Conservation (phyloP, 2,888 invertebrate species). For the Anorthoa munda region DNA sequence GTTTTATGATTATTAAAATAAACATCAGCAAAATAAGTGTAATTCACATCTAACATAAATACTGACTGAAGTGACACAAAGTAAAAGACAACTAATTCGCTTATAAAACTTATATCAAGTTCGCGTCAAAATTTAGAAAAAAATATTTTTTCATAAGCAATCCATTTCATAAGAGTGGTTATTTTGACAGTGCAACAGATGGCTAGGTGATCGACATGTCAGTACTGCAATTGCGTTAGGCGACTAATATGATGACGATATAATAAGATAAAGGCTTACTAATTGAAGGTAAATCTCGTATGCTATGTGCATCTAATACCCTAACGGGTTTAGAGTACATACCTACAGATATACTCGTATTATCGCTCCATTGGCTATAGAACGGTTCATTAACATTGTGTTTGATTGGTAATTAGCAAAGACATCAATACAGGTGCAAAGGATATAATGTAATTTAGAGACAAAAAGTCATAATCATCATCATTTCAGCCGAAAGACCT, state of each 20-base stretch:
- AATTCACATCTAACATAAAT: too few species aligned
- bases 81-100: too few species aligned
- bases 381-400: background rate
- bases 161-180: too few species aligned
- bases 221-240: background rate
- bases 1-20: too few species aligned
- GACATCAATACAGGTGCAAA: background rate
- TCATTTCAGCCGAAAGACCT: too few species aligned
- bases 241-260: background rate
- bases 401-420: background rate
- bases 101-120: too few species aligned
- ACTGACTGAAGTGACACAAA: too few species aligned
- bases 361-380: background rate
- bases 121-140: too few species aligned
- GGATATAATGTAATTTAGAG: background rate
- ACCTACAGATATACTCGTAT: too few species aligned
- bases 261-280: background rate
- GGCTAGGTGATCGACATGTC: background rate
- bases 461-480: too few species aligned
- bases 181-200: background rate
- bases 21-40: too few species aligned
- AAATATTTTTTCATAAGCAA: too few species aligned
- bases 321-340: constrained; percentile 15
- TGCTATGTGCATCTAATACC: constrained; percentile 7
- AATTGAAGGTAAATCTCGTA: constrained; percentile 2